Evolutionary conservation across 2,888 invertebrate species (phyloP), one percentile per base, ranked within the genome.

Genomic region (Zootermopsis nevadensis): DNA sequence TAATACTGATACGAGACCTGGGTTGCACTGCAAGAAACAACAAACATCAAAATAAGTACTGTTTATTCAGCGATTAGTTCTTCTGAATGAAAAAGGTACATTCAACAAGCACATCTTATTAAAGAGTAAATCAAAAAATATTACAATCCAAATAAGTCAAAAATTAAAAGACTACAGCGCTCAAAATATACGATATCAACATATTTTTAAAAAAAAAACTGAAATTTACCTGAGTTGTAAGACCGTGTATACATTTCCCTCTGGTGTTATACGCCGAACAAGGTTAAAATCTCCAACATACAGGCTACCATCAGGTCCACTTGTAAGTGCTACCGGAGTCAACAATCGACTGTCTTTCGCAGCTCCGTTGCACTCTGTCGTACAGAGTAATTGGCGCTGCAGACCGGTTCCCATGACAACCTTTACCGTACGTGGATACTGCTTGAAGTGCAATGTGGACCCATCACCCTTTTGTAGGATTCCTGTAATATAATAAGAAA

Each of bases 391-490:
- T 6, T 95, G 93, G 76, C 99, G 92, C 88, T 97, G 96, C 82
- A 97, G 92, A 0, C 97, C 98, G 27, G 96, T 97, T 27, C 98
- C 98, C 95, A 98, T 96, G 0, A 97, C 94, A 74, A 97, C 97
- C 89, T 96, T 94, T 10, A 99, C 95, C 74, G 96, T 98, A 87
- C 96, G 92, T 74, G 97, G 97, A 88, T 97, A 96, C 88, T 97
- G 96, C 88, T 97, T 98, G 90, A 99, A 93, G 89, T 99, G 98
- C 55, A 99, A 92, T 72, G 98, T 95, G 2, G 97, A 96, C 82
- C 99, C 99, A 88, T 99, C 98, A 66, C 99, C 99, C 89, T 98
- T 98, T 89, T 99, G 99, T 74, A 99, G 91, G 85, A 99, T 98
- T 33, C 97, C 92, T 92, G 86, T 27, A 86, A 69, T 74, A 60